These are phyloP conservation scores for Gambusia holbrooki DNA, from an alignment of 2,113 vertebrate genomes.

Conservation along the genomic window DNA sequence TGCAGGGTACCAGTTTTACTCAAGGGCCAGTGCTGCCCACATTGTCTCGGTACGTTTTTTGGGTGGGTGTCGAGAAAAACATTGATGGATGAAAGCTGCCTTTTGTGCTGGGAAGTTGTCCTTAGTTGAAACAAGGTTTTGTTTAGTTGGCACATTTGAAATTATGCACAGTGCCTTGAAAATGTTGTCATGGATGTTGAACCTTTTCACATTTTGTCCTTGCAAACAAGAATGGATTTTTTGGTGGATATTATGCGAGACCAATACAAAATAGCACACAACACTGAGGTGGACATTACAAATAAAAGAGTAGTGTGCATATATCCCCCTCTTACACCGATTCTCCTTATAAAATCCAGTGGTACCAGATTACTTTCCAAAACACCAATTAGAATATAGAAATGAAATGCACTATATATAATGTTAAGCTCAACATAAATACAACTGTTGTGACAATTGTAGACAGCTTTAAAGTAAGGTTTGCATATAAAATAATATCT, in stretches of 20 bases:
- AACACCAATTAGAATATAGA: not conserved
- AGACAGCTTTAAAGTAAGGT: not conserved
- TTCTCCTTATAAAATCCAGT: not conserved
- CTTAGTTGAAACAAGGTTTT: not conserved
- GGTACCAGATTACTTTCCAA: not conserved
- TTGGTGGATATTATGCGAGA: not conserved
- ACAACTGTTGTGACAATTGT: not conserved
- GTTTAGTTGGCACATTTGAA: not conserved
- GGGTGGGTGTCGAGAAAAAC: not conserved
- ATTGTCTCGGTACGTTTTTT: slow-evolving; percentile 79
- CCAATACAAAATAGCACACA: not conserved
- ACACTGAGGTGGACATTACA: not conserved
- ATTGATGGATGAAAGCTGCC: slow-evolving; percentile 4
- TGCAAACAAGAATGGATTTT: not conserved
- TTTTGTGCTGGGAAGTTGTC: not conserved
- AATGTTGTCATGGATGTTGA: not conserved
- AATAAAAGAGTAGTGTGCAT: too few relatives aligned
- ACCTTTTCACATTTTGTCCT: not conserved
- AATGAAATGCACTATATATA: not conserved
- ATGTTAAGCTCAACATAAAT: too few relatives aligned
- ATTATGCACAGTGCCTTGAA: not conserved
- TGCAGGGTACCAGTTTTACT: slow-evolving; percentile 83
- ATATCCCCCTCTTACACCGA: too few relatives aligned
- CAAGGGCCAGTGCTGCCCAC: slow-evolving; percentile 86
- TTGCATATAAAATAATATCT: too few relatives aligned